Base-by-base conservation (phyloP, 2,113 vertebrate species). In the Hemibagrus wyckioides region DNA sequence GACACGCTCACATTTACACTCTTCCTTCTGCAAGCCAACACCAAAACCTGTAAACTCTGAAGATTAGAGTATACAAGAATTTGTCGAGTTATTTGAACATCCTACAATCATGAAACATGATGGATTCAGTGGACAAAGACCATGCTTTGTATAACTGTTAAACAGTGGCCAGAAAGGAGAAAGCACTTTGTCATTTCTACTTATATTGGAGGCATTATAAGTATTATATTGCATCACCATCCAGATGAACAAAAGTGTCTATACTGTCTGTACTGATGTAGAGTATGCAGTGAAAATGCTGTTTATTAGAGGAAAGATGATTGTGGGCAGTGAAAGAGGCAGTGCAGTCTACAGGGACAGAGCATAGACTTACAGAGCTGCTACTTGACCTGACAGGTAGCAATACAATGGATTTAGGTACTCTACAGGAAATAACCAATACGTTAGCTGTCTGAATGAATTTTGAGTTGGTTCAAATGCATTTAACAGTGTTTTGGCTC, bases 11-110 rank as follows among this genome's bases (percentile, higher is more conserved):
- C 76, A 56, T 86, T 82, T 65, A 89, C 41, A 87, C 57, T 85
- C 81, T 61, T 71, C 28, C 59, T 83, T 52, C 83, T 63, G 73
- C 73, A 88, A 90, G 80, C 71, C 80, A 90, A 73, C 48, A 63
- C 30, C 65, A 73, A 36, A 85, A 63, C 84, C 50, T 69, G 71
- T 73, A 82, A 84, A 80, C 83, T 41, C 81, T 23, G 59, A 14
- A 65, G 85, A 39, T 52, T 79, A 57, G 10, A 61, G 56, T 44
- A 80, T 41, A 83, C 50, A 61, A 59, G 25, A 76, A 85, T 57
- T 56, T 73, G 21, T 81, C 54, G 5, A 59, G 61, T 33, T n/a
- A 33, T 67, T 82, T 25, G 17, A 80, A 75, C 73, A 82, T 57
- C 75, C 65, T 75, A 14, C 50, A 82, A 85, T 39, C 57, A 39